Evolutionary conservation across 1,140 invertebrate genomes (phyloP).

Genomic region (Gerris buenoi): DNA sequence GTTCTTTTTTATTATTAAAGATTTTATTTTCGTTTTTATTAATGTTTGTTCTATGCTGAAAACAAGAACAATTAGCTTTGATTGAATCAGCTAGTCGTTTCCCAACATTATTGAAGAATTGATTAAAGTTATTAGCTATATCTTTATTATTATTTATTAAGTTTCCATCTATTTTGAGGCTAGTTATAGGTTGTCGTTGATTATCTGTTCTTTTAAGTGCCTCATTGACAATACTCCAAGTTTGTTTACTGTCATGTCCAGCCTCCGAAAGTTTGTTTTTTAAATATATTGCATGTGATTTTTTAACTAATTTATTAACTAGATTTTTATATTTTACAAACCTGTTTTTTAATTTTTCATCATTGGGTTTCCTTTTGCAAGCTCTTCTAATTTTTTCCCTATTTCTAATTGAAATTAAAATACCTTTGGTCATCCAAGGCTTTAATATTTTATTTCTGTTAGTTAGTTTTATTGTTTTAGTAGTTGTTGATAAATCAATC

Average conservation of each 20-base stretch:
- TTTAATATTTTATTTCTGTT: not conserved
- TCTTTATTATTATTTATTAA: not conserved
- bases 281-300: not conserved
- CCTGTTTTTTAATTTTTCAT: not conserved
- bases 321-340: not conserved
- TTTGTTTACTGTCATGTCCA: not conserved
- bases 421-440: not conserved
- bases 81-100: not conserved
- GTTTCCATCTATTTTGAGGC: not conserved
- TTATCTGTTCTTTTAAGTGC: not conserved
- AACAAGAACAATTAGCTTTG: not conserved
- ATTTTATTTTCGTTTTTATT: not conserved
- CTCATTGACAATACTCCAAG: not conserved
- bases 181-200: not conserved
- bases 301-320: not conserved
- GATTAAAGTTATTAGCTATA: not conserved
- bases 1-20: not conserved
- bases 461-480: not conserved
- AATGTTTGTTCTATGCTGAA: too few relatives aligned
- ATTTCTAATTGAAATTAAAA: not conserved
- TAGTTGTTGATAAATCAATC: not conserved
- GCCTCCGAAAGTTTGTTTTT: not conserved
- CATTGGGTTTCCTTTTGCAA: not conserved
- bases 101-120: not conserved
- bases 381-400: not conserved